Base-by-base conservation (phyloP, 2,888 invertebrate species). In the Caenorhabditis imperialis region DNA sequence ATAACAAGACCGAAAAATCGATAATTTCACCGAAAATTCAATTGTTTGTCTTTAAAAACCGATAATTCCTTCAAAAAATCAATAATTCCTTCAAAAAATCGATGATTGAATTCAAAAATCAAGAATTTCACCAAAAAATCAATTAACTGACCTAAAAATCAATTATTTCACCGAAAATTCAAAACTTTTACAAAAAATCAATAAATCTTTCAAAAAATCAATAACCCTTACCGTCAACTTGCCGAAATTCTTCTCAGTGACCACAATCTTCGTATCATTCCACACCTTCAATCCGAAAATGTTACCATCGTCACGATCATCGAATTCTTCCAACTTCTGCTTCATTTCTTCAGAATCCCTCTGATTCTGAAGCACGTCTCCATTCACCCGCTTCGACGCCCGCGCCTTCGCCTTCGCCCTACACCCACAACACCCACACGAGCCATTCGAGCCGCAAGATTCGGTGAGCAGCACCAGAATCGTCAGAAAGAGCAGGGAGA, bases 351-450 rank as follows among this genome's bases (percentile, higher is more conserved):
- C 30, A 7, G 30, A 30, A 7, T 30, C 30, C 30, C 7, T 6
- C 6, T 48, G 47, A 30, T 54, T 37, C 30, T 63, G 42, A 7
- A 37, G 18, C 14, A 51, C 20, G 6, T 60, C 60, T 16, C 53
- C 69, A 37, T 38, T 65, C 10, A 74, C 20, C n/a, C 55, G 16
- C 20, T 73, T 65, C 7, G 79, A 60, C 37, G 77, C 78, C 25
- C 77, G 47, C 0, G 77, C 77, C 20, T 75, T 76, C 2, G 78
- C 80, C 38, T 62, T 71, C 5, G 78, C 78, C 16, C 72, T 44
- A 27, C 80, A 76, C 12, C 80, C 75, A 55, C 79, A 80, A 27
- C 78, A 78, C 2, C 80, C 80, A 57, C 80, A 80, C 0, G 80
- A 65, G 12, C 80, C 80, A 47, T 55, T 76, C 1, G 80, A 78